Conservation (phyloP, 2,113 vertebrate genomes). For the Sclerurus mexicanus region DNA sequence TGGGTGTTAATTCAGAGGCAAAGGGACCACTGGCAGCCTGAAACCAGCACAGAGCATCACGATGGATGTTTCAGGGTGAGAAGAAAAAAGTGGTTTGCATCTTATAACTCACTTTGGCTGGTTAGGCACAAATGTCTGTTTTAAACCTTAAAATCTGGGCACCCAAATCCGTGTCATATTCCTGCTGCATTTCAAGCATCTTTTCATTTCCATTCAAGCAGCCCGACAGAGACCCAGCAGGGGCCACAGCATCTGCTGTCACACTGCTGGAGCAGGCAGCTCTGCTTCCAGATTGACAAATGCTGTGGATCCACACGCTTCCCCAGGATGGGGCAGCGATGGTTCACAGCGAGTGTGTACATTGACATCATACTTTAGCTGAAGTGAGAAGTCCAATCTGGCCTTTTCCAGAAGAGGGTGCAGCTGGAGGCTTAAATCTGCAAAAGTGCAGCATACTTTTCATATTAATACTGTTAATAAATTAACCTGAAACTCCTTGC, state of each 20-base stretch:
- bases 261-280: background rate
- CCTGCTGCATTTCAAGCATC: fast-evolving
- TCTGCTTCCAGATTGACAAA: background rate
- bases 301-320: background rate
- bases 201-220: background rate
- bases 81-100: background rate
- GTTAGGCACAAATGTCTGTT: background rate
- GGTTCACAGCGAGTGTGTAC: background rate
- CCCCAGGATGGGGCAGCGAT: background rate
- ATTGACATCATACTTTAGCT: background rate
- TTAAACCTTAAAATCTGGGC: background rate
- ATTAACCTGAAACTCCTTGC: background rate
- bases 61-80: background rate
- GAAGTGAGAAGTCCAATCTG: background rate
- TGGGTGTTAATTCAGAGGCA: background rate
- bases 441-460: background rate
- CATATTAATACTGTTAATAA: background rate
- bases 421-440: background rate
- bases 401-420: background rate
- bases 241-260: background rate
- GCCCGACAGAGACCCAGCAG: background rate
- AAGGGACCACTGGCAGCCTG: background rate
- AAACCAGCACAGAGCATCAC: background rate
- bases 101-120: background rate
- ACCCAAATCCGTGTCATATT: background rate